Evolutionary conservation across 2,888 invertebrate species (phyloP), one percentile per base, ranked within the genome.

Genomic region (Lasioglossum leucozonium): DNA sequence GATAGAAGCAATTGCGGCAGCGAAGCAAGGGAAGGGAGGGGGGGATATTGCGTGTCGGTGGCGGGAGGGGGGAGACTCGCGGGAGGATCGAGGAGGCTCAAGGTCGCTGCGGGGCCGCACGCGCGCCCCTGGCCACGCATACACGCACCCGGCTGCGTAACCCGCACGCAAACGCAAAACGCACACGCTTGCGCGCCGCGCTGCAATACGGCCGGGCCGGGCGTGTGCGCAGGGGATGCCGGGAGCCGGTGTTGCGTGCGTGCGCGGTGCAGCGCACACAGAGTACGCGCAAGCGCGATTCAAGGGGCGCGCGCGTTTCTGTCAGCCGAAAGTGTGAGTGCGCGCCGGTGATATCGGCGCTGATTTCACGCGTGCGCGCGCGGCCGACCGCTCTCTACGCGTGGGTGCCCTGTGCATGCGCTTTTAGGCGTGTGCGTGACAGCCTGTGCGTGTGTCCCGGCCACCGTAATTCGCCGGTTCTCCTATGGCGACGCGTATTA

Each of bases 101-200:
- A 94, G 94, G 94, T 94, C 94, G 93, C 91, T 90, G 90, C 90
- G 92, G 93, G 91, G 93, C 93, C 94, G 94, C 94, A 94, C 94
- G 93, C 94, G 94, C 94, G 94, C 85, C 87, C 90, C 89, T 86
- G 84, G 87, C 81, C 90, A 91, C 92, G 87, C 89, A 91, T 89
- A 92, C 92, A 90, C n/a, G 1, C 90, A 91, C 91, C 89, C 6
- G 0, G 40, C 42, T 73, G 79, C 58, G 83, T 47, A 51, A 69
- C 40, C 69, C 69, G 88, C 90, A 90, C 87, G 84, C 85, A 72
- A 26, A 58, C 62, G 55, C 55, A n/a, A 22, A 22, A n/a, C 55
- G 30, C 79, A 44, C 77, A 86, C 71, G 72, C 71, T 40, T 72
- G 81, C 84, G 77, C 76, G 67, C 30, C 82, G 77, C 85, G 85